Base-by-base conservation (phyloP, 2,888 invertebrate genomes). In the Chrysotoxum bicinctum region DNA sequence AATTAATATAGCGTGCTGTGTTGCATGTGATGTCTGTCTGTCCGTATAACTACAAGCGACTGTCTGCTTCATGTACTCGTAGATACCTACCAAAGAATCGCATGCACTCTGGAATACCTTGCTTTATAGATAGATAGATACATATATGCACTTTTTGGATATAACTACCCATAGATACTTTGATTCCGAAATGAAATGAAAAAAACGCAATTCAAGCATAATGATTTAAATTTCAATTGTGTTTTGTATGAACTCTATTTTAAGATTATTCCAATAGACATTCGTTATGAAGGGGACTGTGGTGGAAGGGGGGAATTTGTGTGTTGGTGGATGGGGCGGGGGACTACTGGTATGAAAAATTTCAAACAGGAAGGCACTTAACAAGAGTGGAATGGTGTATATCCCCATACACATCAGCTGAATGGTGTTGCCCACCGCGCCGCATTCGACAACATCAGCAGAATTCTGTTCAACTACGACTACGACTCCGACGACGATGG, bases 1-100 rank as follows among this genome's bases (percentile, higher is more conserved):
- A 86, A 86, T 86, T 86, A 86, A 82, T 70, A 73, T 86, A 54
- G 82, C 86, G 73, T 82, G 86, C 48, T 35, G 56, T 54, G 74
- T 66, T 74, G 58, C 60, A 68, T 74, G 69, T 69, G 68, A 32
- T 56, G 54, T 58, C 58, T 37, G 58, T 56, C 16, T 35, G 32
- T 16, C 14, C 19, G 10, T 30, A 32, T n/a, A 23, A n/a, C 12
- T 21, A 43, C 62, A 50, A 48, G 7, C 19, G 7, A 50, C 35
- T 23, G 10, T 10, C 26, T 48, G 14, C 21, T 50, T 21, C 50
- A 60, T 60, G n/a, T n/a, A n/a, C n/a, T n/a, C n/a, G n/a, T 14
- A 23, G 14, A 50, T 14, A 69, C 52, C 60, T 62, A 64, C 77
- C 54, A 77, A 62, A 52, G 45, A 64, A 75, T 81, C n/a, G 76